Evolutionary conservation across 2,113 vertebrate species (phyloP).

Genomic region (Vombatus ursinus): DNA sequence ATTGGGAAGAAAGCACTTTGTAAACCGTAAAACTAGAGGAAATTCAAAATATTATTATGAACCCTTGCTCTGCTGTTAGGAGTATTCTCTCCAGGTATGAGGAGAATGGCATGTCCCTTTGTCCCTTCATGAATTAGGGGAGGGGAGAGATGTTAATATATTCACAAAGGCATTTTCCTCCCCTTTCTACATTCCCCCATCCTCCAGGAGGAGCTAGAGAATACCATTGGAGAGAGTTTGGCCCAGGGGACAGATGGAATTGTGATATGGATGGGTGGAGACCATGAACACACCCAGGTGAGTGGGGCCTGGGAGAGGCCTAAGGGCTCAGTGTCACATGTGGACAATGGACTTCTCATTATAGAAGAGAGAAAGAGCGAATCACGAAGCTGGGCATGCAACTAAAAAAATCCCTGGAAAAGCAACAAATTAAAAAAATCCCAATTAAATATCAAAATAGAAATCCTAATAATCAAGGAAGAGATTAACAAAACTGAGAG

Average conservation of each 20-base stretch:
- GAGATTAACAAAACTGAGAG: background rate
- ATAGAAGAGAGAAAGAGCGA: background rate
- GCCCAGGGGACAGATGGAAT: conserved; percentile 84
- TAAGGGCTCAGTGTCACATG: background rate
- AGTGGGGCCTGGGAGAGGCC: background rate
- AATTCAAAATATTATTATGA: background rate
- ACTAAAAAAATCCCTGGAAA: background rate
- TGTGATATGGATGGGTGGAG: conserved; percentile 84
- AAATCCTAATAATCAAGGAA: background rate
- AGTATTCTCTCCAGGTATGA: background rate
- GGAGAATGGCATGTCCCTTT: background rate
- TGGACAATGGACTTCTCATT: background rate
- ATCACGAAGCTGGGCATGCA: background rate
- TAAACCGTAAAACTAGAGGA: background rate
- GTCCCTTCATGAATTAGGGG: background rate
- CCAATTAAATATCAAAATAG: background rate
- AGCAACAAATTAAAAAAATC: background rate
- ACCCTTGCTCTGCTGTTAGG: background rate
- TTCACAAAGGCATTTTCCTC: background rate
- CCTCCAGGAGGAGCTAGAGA: conserved; percentile 83
- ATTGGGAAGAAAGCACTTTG: background rate
- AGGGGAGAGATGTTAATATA: background rate
- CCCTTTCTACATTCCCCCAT: background rate
- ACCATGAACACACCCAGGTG: conserved; percentile 81
- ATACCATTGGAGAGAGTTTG: conserved; percentile 83